Percentiles rank a stretch among this genome's conserved stretches.
These are phyloP conservation scores for Pseudomyrmex pallidus DNA, from an alignment of 1,140 invertebrate genomes.

Conservation along the genomic window DNA sequence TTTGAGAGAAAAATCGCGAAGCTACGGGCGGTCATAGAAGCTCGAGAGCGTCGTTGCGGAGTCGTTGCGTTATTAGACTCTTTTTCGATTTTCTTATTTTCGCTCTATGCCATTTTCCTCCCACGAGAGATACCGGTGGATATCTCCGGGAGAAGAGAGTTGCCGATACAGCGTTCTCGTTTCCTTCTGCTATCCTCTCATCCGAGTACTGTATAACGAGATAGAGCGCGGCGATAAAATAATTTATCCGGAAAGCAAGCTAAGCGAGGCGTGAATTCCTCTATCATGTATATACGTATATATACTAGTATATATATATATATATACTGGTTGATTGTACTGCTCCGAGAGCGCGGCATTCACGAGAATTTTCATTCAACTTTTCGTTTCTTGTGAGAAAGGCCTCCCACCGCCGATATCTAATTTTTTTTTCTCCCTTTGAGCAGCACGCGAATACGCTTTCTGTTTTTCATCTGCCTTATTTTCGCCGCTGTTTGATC, in stretches of 20 bases:
- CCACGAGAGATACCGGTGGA: background rate
- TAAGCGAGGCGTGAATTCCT: slow-evolving; percentile 38
- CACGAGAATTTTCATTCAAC: slow-evolving; percentile 42
- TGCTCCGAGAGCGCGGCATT: background rate
- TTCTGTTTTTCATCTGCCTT: slow-evolving; percentile 24
- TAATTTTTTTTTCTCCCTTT: slow-evolving; percentile 44
- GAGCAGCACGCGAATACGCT: slow-evolving; percentile 19
- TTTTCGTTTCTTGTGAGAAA: slow-evolving; percentile 43
- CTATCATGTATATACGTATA: background rate
- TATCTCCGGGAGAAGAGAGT: background rate
- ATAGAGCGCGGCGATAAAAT: slow-evolving; percentile 49
- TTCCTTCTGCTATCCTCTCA: slow-evolving; percentile 35
- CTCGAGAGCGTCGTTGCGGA: background rate
- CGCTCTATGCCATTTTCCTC: background rate
- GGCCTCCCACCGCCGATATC: background rate
- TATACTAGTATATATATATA: no score
- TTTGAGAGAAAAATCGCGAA: slow-evolving; percentile 18
- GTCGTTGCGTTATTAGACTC: slow-evolving; percentile 36
- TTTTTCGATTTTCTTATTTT: slow-evolving; percentile 14
- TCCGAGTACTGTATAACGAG: slow-evolving; percentile 36
- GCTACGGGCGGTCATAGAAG: background rate
- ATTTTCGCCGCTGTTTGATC: background rate
- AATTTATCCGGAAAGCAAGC: slow-evolving; percentile 41
- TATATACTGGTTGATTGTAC: no score
- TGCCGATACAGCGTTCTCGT: slow-evolving; percentile 23